phyloP scores from a whole-genome alignment of 1,140 invertebrate species.

The Argopecten irradians region DNA sequence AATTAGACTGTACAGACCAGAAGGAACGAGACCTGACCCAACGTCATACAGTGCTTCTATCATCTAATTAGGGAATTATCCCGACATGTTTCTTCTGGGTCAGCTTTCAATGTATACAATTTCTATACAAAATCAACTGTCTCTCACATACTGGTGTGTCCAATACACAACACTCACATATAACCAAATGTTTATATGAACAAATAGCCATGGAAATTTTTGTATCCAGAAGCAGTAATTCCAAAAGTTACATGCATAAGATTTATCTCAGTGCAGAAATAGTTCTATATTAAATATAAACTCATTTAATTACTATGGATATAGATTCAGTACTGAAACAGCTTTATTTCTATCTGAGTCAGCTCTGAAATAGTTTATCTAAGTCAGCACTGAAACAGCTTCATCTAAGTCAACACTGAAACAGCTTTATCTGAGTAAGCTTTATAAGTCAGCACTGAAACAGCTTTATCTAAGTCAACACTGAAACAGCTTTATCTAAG shows the following conservation, averaged over 20 bases:
- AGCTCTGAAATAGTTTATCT: not conserved
- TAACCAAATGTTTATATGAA: too few species aligned
- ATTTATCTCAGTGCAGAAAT: too few species aligned
- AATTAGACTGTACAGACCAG: not conserved
- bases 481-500: too few species aligned
- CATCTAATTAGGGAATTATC: not conserved
- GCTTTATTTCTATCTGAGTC: too few species aligned
- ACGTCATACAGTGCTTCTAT: not conserved
- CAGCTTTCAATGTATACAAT: not conserved
- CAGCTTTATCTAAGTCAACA: not conserved
- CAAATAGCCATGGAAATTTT: too few species aligned
- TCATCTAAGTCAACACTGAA: not conserved
- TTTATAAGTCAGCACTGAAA: not conserved
- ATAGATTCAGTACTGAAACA: not conserved
- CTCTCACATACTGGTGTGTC: too few species aligned
- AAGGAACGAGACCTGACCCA: not conserved
- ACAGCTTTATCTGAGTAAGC: too few species aligned
- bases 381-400: not conserved
- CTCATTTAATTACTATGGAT: too few species aligned
- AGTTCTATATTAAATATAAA: too few species aligned
- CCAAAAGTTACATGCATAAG: too few species aligned
- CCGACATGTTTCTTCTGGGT: not conserved
- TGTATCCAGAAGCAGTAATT: too few species aligned
- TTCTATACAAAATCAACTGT: not conserved
- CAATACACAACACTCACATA: too few species aligned